phyloP scores from a whole-genome alignment of 1,140 invertebrate species.

The Plutomurus gul region DNA sequence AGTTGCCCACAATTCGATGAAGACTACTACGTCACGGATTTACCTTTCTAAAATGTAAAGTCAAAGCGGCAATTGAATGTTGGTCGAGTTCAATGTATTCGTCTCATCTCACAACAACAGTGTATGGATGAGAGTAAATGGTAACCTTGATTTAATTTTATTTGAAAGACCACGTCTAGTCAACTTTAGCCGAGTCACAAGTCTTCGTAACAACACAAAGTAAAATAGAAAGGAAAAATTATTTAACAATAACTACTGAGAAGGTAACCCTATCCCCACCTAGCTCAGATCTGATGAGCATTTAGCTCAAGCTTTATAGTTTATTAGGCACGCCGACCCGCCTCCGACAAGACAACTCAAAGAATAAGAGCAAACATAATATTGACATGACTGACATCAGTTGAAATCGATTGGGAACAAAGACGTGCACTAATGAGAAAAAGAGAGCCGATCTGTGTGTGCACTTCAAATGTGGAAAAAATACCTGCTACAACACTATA shows the following conservation, averaged over 20 bases:
- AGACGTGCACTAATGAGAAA: slow-evolving; percentile 32
- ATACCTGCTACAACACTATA: not conserved
- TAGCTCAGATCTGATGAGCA: slow-evolving; percentile 30
- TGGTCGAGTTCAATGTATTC: too few species aligned
- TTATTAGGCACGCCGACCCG: slow-evolving; percentile 30
- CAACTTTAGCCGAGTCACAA: not conserved
- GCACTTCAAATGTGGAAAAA: not conserved
- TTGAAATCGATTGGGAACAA: slow-evolving; percentile 36
- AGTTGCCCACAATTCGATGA: too few species aligned
- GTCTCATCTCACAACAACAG: too few species aligned
- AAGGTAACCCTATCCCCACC: not conserved
- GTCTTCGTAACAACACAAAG: not conserved
- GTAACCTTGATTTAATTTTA: not conserved
- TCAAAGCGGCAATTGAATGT: too few species aligned
- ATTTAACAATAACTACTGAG: slow-evolving; percentile 1
- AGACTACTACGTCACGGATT: too few species aligned
- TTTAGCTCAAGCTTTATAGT: slow-evolving; percentile 31
- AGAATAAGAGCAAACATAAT: slow-evolving; percentile 22
- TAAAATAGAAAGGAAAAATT: slow-evolving; percentile 9
- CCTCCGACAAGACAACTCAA: slow-evolving; percentile 21
- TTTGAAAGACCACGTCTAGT: not conserved
- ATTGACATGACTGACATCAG: slow-evolving; percentile 18
- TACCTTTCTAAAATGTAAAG: too few species aligned
- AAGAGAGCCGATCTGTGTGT: slow-evolving; percentile 3
- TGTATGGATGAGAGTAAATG: not conserved